These are phyloP conservation scores for Xylota sylvarum DNA, from an alignment of 2,888 invertebrate species.

Conservation along the genomic window DNA sequence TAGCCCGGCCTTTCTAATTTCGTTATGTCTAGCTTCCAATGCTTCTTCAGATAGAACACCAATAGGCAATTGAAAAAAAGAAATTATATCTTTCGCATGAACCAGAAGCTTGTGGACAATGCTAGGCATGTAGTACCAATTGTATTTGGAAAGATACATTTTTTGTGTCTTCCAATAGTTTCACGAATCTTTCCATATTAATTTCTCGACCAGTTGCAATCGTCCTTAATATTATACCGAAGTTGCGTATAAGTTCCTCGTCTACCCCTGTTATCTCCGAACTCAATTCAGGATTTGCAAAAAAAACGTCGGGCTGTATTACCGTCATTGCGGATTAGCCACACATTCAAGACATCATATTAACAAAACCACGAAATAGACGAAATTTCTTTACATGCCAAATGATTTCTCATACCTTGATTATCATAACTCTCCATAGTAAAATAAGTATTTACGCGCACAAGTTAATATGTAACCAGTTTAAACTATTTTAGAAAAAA, in stretches of 20 bases:
- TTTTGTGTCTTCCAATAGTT: constrained; percentile 17
- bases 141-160: constrained; percentile 33
- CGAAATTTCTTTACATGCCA: too few species aligned
- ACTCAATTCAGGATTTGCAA: too few species aligned
- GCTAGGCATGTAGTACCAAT: constrained; percentile 36
- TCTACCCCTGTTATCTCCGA: too few species aligned
- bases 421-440: too few species aligned
- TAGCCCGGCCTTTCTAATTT: constrained; percentile 32
- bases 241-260: too few species aligned
- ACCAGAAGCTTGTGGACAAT: constrained; percentile 16
- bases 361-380: too few species aligned
- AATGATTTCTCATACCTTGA: background rate
- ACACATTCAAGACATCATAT: too few species aligned
- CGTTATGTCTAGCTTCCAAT: constrained; percentile 29
- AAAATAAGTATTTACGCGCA: background rate
- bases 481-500: too few species aligned
- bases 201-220: too few species aligned
- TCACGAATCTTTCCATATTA: too few species aligned
- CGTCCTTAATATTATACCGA: too few species aligned
- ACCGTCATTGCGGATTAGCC: too few species aligned
- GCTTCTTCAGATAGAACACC: constrained; percentile 29
- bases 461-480: background rate
- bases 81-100: constrained; percentile 30
- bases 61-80: constrained; percentile 31
- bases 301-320: constrained; percentile 4